Evolutionary conservation across 2,797 vertebrate genomes (phyloP), one percentile per base, ranked within the genome.

Genomic region (Lepus townsendii): DNA sequence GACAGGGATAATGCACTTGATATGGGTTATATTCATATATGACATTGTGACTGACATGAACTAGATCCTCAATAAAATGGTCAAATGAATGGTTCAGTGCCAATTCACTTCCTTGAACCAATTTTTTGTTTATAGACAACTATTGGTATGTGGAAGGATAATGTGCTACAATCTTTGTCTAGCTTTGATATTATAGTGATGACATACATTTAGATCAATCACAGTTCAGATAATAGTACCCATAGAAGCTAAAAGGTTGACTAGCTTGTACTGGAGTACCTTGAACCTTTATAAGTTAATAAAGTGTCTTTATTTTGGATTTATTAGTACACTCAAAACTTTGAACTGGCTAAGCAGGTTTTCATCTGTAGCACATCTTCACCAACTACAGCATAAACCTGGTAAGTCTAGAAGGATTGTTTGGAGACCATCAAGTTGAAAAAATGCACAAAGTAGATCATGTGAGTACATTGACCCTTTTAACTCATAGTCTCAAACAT

Each of bases 301-400:
- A 62, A 47, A 42, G 13, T 68, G 93, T 93, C 32, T 88, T 93
- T 66, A 54, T 12, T 68, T 93, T 91, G 72, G 76, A 86, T 92
- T 83, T 80, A 66, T 68, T 52, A 19, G 50, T 85, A 3, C 10
- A 20, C 1, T 69, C 60, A 50, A 78, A 84, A 83, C 26, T 76
- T 47, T 42, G 24, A 80, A 22, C 12, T 38, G 47, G 75, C 47
- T 54, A 88, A 79, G 12, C 72, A 20, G 35, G 1, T 5, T 27
- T 57, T 83, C 52, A 60, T 72, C 12, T 62, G 7, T 2, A 80
- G 42, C 16, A 72, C 5, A 35, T 72, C 52, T 93, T 73, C 24
- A 42, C 77, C 66, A 77, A 57, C 42, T 69, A 32, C 3, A 68
- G 78, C 71, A 35, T 54, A 83, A 88, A 63, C 26, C 19, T 65